Percentiles rank a stretch among this genome's conserved stretches.
phyloP scores from a whole-genome alignment of 2,113 vertebrate species.

The Aleadryas rufinucha region DNA sequence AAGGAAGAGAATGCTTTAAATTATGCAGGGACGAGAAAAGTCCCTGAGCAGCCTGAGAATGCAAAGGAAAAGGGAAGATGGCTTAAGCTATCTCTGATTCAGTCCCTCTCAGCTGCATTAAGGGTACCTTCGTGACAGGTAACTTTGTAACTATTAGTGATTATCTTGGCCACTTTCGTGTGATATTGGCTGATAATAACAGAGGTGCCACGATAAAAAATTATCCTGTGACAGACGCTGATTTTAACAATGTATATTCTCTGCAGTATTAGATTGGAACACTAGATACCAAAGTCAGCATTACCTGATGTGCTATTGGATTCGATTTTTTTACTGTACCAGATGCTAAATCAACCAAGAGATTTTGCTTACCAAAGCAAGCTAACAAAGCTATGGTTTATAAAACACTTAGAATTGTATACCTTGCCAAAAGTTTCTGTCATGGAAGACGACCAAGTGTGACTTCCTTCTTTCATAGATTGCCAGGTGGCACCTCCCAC shows the following conservation, averaged over 20 bases:
- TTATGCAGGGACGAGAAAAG: background rate
- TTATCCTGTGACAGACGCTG: background rate
- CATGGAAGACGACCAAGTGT: background rate
- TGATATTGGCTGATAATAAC: background rate
- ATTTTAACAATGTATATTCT: background rate
- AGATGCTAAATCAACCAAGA: background rate
- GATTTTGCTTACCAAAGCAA: background rate
- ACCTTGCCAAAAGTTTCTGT: background rate
- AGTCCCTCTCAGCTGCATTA: background rate
- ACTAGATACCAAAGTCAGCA: background rate
- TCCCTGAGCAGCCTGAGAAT: background rate
- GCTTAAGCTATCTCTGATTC: background rate
- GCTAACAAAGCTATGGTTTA: slow-evolving; percentile 4
- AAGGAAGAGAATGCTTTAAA: background rate
- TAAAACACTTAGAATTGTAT: background rate
- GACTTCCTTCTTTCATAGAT: background rate
- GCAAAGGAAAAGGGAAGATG: background rate
- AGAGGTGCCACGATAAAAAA: background rate
- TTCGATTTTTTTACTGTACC: background rate
- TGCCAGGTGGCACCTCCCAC: background rate
- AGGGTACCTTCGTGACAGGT: background rate
- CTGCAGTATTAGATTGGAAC: background rate
- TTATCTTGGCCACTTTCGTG: background rate
- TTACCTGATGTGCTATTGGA: background rate
- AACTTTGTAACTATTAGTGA: background rate